phyloP scores from a whole-genome alignment of 2,888 invertebrate genomes.

The Campoletis raptor region DNA sequence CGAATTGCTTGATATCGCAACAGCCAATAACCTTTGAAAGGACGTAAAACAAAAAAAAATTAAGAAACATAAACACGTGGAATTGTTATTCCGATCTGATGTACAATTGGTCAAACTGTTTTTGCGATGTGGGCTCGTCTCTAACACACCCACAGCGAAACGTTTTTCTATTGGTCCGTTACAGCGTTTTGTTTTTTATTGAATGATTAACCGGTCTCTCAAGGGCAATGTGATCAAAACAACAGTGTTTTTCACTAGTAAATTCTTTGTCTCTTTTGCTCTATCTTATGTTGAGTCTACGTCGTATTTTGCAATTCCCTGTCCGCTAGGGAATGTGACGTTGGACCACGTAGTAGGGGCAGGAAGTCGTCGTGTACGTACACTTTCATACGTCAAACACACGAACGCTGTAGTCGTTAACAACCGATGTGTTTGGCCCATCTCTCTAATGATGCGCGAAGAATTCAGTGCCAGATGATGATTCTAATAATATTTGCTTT shows the following conservation, averaged over 20 bases:
- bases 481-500: not conserved
- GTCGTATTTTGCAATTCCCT: not conserved
- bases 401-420: not conserved
- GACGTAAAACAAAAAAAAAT: not conserved
- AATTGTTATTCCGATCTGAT: not conserved
- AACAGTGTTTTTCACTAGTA: conserved; percentile 47
- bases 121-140: conserved; percentile 27
- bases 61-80: not conserved
- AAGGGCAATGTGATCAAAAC: conserved; percentile 45
- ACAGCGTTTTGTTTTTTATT: conserved; percentile 4
- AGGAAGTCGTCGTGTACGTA: conserved; percentile 9
- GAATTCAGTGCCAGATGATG: not conserved
- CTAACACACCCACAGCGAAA: conserved; percentile 50
- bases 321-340: conserved; percentile 12
- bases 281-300: not conserved
- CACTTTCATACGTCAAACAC: conserved; percentile 5
- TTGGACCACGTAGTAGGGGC: not conserved
- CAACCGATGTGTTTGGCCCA: conserved; percentile 2
- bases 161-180: conserved; percentile 48
- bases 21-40: not conserved
- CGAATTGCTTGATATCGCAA: not conserved
- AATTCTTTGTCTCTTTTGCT: not conserved
- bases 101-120: not conserved
- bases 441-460: not conserved
- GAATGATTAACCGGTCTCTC: conserved; percentile 36